Base-by-base conservation (phyloP, 2,113 vertebrate genomes). In the Thalassarche chlororhynchos region DNA sequence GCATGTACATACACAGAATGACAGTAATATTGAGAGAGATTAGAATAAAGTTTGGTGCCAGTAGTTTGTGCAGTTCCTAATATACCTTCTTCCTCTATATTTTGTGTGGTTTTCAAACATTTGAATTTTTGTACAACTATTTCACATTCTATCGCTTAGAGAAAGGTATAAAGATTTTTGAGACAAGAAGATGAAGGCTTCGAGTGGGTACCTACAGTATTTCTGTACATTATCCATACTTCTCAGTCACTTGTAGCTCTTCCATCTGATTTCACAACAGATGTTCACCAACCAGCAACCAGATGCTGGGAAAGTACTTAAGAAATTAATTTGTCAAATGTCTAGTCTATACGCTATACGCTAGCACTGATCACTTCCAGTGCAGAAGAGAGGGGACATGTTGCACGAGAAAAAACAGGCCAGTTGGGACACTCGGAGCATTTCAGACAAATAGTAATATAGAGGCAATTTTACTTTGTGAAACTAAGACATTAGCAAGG, bases 381-480 rank as follows among this genome's bases (percentile, higher is more conserved):
- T 12, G 6, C 15, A 55, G 29, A 87, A 87, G 25, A 68, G 10
- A 61, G 15, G 12, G 8, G 8, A 32, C 5, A 3, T 28, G 6
- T 17, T 81, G n/a, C 23, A 52, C 69, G 70, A 68, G 21, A 8
- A 38, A 65, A 65, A 61, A 10, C 26, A 34, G 38, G 32, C 23
- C 47, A 72, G 5, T 8, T 71, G n/a, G n/a, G 57, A 32, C 32
- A 42, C 46, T 81, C 2, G 0, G 12, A 57, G 14, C 0, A 1
- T 81, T 85, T 91, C 29, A 52, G 46, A 71, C 6, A 38, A 54
- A 55, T 19, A 57, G 8, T 42, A 69, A 17, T 40, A 26, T 9
- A 61, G 42, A 71, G 12, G 23, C 0, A 2, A 46, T 71, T 77
- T 72, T 58, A 46, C 34, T 58, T 76, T 16, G 23, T 89, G 25